Conservation (phyloP, 2,113 vertebrate genomes). For the Taurulus bubalis region DNA sequence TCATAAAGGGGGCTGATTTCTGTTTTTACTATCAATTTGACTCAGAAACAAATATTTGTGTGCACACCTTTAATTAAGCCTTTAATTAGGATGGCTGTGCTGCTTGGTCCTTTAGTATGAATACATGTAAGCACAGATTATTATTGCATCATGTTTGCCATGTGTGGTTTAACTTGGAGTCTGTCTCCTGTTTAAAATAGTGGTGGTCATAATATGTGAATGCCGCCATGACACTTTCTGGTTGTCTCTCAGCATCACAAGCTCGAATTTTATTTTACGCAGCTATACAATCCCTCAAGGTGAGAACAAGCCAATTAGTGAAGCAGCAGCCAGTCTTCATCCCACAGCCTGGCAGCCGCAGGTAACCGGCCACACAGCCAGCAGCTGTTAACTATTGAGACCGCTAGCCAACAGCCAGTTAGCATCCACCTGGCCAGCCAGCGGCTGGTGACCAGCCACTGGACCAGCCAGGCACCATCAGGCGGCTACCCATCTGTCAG, state of each 20-base stretch:
- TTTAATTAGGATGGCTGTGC: not conserved
- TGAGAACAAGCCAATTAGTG: constrained; percentile 28
- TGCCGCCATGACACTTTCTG: not conserved
- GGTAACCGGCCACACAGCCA: constrained; percentile 29
- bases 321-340: constrained; percentile 33
- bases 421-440: constrained; percentile 59
- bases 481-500: constrained; percentile 48
- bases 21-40: not conserved
- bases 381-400: constrained; percentile 43
- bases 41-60: not conserved
- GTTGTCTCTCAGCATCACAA: constrained; percentile 17
- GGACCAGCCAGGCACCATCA: constrained; percentile 46
- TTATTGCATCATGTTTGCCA: not conserved
- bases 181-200: not conserved
- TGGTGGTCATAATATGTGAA: not conserved
- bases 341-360: constrained; percentile 38
- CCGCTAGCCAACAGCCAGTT: constrained; percentile 56
- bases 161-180: not conserved
- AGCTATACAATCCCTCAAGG: constrained; percentile 8
- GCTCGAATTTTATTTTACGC: constrained; percentile 31
- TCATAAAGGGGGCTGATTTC: not conserved
- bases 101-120: not conserved
- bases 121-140: not conserved
- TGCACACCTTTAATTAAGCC: not conserved
- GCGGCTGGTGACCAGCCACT: constrained; percentile 48